Evolutionary conservation across 2,113 vertebrate genomes (phyloP).

Genomic region (Sinosuthora webbiana): DNA sequence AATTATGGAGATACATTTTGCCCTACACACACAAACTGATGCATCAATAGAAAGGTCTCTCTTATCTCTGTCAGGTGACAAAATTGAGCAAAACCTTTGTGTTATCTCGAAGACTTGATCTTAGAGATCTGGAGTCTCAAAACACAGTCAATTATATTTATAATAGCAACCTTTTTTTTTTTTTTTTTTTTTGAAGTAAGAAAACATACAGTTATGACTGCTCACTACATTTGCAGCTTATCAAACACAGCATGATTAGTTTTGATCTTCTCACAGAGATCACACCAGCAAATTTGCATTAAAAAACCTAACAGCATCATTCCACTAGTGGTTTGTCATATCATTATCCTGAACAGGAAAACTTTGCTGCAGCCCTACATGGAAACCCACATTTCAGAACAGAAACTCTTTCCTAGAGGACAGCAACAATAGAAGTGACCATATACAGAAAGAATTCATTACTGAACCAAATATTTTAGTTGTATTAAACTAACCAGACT

Average conservation of each 20-base stretch:
- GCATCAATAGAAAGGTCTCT: not conserved
- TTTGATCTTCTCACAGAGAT: not conserved
- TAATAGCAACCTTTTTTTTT: not conserved
- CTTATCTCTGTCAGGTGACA: not conserved
- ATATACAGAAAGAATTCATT: not conserved
- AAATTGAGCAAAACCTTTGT: not conserved
- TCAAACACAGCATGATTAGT: not conserved
- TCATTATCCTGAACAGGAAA: not conserved
- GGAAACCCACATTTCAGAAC: not conserved
- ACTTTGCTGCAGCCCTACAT: not conserved
- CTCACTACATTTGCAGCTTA: not conserved
- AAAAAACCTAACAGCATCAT: not conserved
- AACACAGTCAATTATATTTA: not conserved
- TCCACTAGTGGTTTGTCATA: not conserved
- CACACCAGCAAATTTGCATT: not conserved
- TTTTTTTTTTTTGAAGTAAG: not conserved
- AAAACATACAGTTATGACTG: not conserved
- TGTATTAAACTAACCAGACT: not conserved
- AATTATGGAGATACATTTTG: not conserved
- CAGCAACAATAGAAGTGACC: not conserved
- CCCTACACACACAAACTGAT: not conserved
- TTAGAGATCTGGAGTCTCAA: not conserved
- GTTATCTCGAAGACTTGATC: not conserved
- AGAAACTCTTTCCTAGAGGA: not conserved
- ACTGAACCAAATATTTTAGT: not conserved